Evolutionary conservation across 2,113 vertebrate species (phyloP), one percentile per base, ranked within the genome.

Genomic region (Lepus americanus): DNA sequence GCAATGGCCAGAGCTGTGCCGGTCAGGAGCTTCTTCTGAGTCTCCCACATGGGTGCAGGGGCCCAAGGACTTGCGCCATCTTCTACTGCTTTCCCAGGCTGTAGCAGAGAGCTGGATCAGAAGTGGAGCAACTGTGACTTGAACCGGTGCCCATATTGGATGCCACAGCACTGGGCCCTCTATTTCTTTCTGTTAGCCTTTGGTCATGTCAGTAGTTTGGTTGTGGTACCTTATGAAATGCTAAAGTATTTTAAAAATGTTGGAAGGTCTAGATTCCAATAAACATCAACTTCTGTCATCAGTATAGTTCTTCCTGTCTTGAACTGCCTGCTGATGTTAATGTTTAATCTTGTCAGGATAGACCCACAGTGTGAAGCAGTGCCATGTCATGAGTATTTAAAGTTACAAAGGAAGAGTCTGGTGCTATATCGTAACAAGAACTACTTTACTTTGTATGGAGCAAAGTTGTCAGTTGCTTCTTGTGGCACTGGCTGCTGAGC

Each of bases 181-280:
- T 59, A 17, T 17, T 59, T 89, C 72, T 89, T 85, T 39, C 61
- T 0, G 74, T 39, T 78, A 92, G 81, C 12, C 25, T 92, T 76
- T 87, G 53, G 12, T 90, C 12, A 81, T 94, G 49, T 73, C 31
- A 84, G 2, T 87, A 83, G 31, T 83, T 95, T 79, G 29, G 51
- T 91, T 89, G 78, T 89, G 17, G 67, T 78, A 20, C n/a, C n/a
- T 93, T 94, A 29, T 87, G 92, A 94, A 73, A 55, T 94, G 49
- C 76, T 95, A 14, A 84, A 84, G 13, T 80, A 44, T 59, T 59
- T 59, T 59, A 36, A 27, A 19, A 89, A 25, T 74, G 12, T 33
- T 88, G 10, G 61, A 77, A 27, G 79, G 44, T 51, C 12, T 72
- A 39, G 63, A 89, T 86, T 95, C 25, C 59, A 90, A 74, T 78